A percentile compares a stretch with the other conserved stretches of the same genome.
Evolutionary conservation across 1,140 invertebrate genomes (phyloP).

Genomic region (Drosophila malerkotliana): DNA sequence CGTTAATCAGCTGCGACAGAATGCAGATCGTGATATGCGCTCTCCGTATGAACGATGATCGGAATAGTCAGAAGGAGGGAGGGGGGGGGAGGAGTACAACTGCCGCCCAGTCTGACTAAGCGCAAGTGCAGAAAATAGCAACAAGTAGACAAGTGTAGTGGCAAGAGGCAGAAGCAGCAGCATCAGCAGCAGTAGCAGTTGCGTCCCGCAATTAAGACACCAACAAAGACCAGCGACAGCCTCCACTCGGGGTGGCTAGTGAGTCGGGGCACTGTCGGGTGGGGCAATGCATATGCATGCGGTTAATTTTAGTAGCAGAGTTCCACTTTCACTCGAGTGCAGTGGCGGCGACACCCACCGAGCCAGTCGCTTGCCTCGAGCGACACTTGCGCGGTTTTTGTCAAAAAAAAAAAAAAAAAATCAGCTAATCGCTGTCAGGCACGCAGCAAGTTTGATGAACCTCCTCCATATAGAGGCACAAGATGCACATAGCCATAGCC

Average conservation of each 20-base stretch:
- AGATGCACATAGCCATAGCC: too few relatives aligned
- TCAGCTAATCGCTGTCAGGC: slow-evolving; percentile 64
- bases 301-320: slow-evolving; percentile 78
- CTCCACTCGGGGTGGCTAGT: slow-evolving; percentile 7
- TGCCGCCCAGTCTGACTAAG: slow-evolving; percentile 78
- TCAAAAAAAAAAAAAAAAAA: slow-evolving; percentile 47
- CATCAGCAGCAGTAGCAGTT: slow-evolving; percentile 15
- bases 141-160: slow-evolving; percentile 59
- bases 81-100: not conserved
- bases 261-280: not conserved
- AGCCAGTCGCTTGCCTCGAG: slow-evolving; percentile 22
- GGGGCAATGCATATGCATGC: slow-evolving; percentile 55
- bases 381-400: slow-evolving; percentile 76
- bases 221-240: slow-evolving; percentile 66
- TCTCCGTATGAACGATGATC: slow-evolving; percentile 25
- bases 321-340: slow-evolving; percentile 70
- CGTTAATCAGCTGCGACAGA: slow-evolving; percentile 19
- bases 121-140: slow-evolving; percentile 74
- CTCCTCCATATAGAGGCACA: not conserved
- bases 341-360: slow-evolving; percentile 40
- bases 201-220: slow-evolving; percentile 67
- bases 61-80: not conserved
- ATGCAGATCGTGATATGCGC: slow-evolving; percentile 11
- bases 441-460: slow-evolving; percentile 68
- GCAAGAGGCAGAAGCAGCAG: slow-evolving; percentile 21